These are phyloP conservation scores for Azorinus chamasolen DNA, from an alignment of 2,888 invertebrate species.

Conservation along the genomic window DNA sequence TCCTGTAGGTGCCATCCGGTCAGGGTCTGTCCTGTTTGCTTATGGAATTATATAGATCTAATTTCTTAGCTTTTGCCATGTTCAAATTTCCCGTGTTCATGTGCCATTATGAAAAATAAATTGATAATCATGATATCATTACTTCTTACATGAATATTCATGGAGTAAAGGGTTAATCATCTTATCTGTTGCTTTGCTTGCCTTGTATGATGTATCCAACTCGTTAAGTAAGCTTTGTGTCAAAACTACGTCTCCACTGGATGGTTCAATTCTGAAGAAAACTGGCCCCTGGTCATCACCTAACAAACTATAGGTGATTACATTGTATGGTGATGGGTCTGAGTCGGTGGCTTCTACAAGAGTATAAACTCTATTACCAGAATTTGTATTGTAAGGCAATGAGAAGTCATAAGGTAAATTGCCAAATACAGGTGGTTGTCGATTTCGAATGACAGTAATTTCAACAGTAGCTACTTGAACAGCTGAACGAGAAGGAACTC, in stretches of 20 bases:
- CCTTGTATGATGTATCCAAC: constrained; percentile 53
- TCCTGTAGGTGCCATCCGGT: too few relatives aligned
- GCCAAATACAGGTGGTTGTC: constrained; percentile 55
- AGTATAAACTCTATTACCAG: constrained; percentile 48
- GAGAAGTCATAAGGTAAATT: constrained; percentile 55
- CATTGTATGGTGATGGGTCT: constrained; percentile 76
- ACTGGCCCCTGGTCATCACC: constrained; percentile 74
- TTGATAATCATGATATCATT: too few relatives aligned
- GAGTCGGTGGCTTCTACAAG: constrained; percentile 66
- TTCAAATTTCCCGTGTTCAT: too few relatives aligned
- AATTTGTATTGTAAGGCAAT: constrained; percentile 59
- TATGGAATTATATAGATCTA: too few relatives aligned
- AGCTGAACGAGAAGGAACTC: constrained; percentile 58
- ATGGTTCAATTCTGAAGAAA: constrained; percentile 74
- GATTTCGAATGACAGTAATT: constrained; percentile 72
- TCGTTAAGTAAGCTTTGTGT: constrained; percentile 53
- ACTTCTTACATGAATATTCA: too few relatives aligned
- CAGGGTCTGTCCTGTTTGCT: too few relatives aligned
- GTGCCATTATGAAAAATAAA: too few relatives aligned
- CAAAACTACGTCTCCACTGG: constrained; percentile 66
- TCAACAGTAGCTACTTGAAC: constrained; percentile 49
- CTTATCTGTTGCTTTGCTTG: too few relatives aligned
- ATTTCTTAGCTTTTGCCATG: too few relatives aligned
- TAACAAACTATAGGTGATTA: constrained; percentile 74
- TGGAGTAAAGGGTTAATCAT: too few relatives aligned